Evolutionary conservation across 2,797 vertebrate species (phyloP).

Genomic region (Podarcis siculus): DNA sequence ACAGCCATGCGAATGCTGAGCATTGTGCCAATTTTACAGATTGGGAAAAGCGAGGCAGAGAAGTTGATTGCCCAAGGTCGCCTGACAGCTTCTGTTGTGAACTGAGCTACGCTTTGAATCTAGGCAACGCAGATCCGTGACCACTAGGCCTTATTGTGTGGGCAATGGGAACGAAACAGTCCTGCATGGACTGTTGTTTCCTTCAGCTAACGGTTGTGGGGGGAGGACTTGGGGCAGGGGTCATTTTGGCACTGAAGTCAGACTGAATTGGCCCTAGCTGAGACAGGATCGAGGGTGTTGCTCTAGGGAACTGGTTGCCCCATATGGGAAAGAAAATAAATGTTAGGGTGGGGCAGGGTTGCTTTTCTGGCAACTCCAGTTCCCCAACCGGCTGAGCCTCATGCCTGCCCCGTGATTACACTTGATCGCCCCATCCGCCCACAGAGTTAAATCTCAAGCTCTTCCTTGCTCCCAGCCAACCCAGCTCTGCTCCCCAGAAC

Average conservation of each 20-base stretch:
- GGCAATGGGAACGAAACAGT: background rate
- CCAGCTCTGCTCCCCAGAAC: background rate
- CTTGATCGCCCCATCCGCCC: background rate
- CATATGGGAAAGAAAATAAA: slow-evolving; percentile 8
- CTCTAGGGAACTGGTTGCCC: background rate
- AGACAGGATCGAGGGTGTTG: background rate
- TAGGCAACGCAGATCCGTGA: background rate
- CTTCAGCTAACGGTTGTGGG: background rate
- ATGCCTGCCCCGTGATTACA: slow-evolving; percentile 4
- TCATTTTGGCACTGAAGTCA: background rate
- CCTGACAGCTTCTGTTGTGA: background rate
- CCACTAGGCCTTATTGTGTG: too few species aligned
- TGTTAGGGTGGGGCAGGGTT: slow-evolving; percentile 44
- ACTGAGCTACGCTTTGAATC: background rate
- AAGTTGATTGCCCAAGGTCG: background rate
- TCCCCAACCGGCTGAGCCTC: slow-evolving; percentile 62
- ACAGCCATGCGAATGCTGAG: background rate
- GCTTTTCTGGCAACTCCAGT: slow-evolving; percentile 41
- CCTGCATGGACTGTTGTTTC: background rate
- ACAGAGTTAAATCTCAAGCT: slow-evolving; percentile 12
- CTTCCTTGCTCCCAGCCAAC: background rate
- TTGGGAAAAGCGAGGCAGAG: background rate
- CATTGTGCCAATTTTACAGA: background rate
- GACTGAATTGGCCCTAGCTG: background rate
- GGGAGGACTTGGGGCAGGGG: background rate